Conservation (phyloP, 1,140 invertebrate genomes). For the Caenorhabditis tropicalis region DNA sequence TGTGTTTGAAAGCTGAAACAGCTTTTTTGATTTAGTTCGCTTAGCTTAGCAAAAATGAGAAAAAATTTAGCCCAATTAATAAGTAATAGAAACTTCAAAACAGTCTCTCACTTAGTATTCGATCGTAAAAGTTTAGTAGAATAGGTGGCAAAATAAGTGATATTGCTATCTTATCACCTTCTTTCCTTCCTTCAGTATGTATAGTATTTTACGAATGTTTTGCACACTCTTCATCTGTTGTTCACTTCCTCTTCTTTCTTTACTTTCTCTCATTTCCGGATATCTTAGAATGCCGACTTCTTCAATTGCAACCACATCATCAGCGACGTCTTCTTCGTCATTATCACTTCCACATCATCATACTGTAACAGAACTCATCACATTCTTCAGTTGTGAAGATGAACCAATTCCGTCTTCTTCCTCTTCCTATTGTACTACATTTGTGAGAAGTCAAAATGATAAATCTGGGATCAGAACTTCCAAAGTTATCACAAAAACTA, state of each 20-base stretch:
- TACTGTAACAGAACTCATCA: neutral
- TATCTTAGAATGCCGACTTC: neutral
- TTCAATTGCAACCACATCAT: neutral
- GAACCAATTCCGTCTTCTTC: neutral
- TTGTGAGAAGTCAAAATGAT: neutral
- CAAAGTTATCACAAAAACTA: neutral
- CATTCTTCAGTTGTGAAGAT: neutral
- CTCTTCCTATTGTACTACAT: neutral
- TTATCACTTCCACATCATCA: neutral
- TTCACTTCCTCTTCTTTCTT: neutral
- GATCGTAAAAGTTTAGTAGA: no score
- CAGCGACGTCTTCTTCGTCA: neutral
- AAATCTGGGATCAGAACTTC: constrained; percentile 5
- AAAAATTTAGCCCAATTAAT: no score
- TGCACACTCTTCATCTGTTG: neutral
- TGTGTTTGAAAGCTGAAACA: no score
- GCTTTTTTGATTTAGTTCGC: no score
- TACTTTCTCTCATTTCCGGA: neutral
- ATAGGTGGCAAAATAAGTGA: no score
- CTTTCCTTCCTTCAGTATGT: neutral
- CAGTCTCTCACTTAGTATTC: no score
- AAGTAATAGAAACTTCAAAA: no score
- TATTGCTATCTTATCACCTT: neutral
- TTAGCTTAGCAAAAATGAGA: no score
- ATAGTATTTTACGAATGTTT: neutral